phyloP scores from a whole-genome alignment of 2,888 invertebrate genomes.

The Bembecia ichneumoniformis region DNA sequence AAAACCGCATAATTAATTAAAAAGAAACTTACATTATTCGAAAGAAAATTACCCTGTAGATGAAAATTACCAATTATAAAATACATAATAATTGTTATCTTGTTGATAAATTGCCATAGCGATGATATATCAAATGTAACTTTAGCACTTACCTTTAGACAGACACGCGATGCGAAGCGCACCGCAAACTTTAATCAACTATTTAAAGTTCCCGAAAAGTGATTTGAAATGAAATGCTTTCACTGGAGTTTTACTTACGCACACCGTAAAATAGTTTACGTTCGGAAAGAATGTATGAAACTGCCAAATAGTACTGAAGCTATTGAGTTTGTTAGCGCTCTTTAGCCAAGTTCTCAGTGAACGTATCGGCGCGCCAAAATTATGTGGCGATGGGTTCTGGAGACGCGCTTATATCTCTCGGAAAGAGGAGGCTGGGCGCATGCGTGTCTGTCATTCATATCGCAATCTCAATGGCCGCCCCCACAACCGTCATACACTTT shows the following conservation, averaged over 20 bases:
- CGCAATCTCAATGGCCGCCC: constrained; percentile 63
- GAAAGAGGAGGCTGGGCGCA: constrained; percentile 33
- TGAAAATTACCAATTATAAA: not conserved
- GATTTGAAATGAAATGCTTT: constrained; percentile 18
- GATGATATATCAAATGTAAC: not conserved
- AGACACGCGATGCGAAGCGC: constrained; percentile 12
- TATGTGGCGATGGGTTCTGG: constrained; percentile 50
- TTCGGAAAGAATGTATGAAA: constrained; percentile 11
- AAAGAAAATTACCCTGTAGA: too few relatives aligned
- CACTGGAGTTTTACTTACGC: constrained; percentile 41
- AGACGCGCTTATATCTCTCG: constrained; percentile 58
- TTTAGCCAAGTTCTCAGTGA: constrained; percentile 44
- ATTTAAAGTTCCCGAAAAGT: constrained; percentile 33
- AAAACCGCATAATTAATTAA: not conserved
- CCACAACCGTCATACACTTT: constrained; percentile 38
- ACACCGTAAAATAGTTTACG: constrained; percentile 24
- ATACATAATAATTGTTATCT: not conserved
- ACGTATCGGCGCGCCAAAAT: constrained; percentile 65
- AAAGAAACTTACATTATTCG: not conserved
- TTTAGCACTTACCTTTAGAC: constrained; percentile 4
- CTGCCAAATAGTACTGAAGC: constrained; percentile 1
- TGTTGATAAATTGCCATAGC: not conserved
- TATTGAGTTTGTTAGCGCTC: constrained; percentile 15
- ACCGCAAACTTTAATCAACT: constrained; percentile 38
- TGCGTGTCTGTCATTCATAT: constrained; percentile 61